Evolutionary conservation across 2,797 vertebrate species (phyloP).

Genomic region (Harpagifer antarcticus): DNA sequence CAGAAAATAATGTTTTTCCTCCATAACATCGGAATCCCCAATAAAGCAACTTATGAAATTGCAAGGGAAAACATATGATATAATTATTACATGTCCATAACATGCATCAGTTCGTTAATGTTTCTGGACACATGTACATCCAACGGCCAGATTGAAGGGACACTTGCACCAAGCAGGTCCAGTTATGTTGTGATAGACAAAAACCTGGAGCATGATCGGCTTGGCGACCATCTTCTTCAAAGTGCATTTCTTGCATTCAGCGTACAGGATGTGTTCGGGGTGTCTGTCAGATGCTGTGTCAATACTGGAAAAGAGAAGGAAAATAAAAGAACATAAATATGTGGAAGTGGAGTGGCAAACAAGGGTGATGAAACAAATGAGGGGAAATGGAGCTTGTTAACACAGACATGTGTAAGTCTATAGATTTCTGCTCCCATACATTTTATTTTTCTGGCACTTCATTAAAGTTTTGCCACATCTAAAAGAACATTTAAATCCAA

Average conservation of each 20-base stretch:
- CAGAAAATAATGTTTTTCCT: neutral
- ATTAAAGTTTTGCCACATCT: neutral
- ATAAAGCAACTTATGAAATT: neutral
- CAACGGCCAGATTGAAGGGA: conserved; percentile 33
- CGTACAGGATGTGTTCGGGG: conserved; percentile 78
- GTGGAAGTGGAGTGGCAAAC: neutral
- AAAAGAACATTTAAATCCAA: neutral
- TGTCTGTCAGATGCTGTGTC: conserved; percentile 68
- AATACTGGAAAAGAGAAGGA: conserved; percentile 38
- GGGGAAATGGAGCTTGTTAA: neutral
- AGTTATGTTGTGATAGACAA: accelerated
- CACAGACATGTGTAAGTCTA: neutral
- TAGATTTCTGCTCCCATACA: neutral
- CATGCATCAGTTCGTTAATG: neutral
- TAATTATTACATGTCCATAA: conserved; percentile 26
- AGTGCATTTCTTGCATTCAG: conserved; percentile 77
- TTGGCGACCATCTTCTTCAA: accelerated
- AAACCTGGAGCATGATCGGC: conserved; percentile 2
- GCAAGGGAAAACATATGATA: conserved; percentile 15
- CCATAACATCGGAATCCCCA: neutral
- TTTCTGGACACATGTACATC: conserved; percentile 49
- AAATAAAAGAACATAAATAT: neutral
- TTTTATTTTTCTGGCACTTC: neutral
- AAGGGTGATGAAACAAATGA: neutral
- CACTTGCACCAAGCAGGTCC: accelerated